Evolutionary conservation across 2,888 invertebrate genomes (phyloP), one percentile per base, ranked within the genome.

Genomic region (Formica aserva): DNA sequence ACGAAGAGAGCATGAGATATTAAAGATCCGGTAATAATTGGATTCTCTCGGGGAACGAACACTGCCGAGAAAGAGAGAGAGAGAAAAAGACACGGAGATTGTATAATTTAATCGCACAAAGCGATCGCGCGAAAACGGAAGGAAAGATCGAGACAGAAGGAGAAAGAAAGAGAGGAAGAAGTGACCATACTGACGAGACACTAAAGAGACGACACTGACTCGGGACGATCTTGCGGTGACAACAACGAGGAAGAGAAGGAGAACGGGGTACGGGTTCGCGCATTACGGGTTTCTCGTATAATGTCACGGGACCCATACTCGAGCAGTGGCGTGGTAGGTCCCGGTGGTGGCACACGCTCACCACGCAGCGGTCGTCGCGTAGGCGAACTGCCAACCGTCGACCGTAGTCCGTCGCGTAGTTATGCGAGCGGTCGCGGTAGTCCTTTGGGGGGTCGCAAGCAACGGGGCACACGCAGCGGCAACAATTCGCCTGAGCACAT

Each of bases 331-430:
- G 96, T 95, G 95, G 96, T 96, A 95, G 97, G 95, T 96, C 96
- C 96, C 96, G 97, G 96, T 96, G 96, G 95, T 95, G 95, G 95
- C 94, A 96, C 96, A 93, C 96, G 95, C 94, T 95, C 96, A 92
- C 94, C 94, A 71, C 91, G 94, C 81, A 95, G 96, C 94, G 96
- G 96, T 95, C 97, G 97, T 95, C 96, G 96, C 94, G 95, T 96
- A 93, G 95, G 95, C 83, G 96, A 96, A 95, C 96, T 98, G 95
- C 98, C 98, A 95, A 98, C 98, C 95, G 98, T 98, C 95, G 98
- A 98, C 96, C 97, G 98, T 95, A 97, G 98, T 95, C 98, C 98
- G 95, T 97, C 98, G 94, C 96, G 98, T 95, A 96, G 96, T 95
- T 97, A 98, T 96, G 96, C 96, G 88, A 97, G 97, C 95, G 95